phyloP scores from a whole-genome alignment of 1,140 invertebrate species.

The Oscheius sp. region DNA sequence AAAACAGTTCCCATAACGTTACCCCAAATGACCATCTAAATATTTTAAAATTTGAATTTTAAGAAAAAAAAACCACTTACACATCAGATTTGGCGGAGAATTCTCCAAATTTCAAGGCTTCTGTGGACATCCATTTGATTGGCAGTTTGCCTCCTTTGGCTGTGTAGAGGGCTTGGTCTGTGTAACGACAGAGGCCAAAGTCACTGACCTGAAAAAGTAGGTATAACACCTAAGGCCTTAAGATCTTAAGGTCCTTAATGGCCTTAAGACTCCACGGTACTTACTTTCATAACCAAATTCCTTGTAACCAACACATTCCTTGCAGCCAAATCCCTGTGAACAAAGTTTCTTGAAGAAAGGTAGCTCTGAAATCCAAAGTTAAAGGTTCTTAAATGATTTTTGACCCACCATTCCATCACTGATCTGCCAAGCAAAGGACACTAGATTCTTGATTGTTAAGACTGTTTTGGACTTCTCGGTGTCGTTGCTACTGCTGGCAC shows the following conservation, averaged over 20 bases:
- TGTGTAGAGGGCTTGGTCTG: slow-evolving; percentile 29
- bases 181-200: slow-evolving; percentile 33
- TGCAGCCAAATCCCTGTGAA: slow-evolving; percentile 34
- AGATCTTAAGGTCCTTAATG: too few species aligned
- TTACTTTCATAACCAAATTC: slow-evolving; percentile 25
- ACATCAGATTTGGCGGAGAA: slow-evolving; percentile 33
- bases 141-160: slow-evolving; percentile 33
- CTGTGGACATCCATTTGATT: slow-evolving; percentile 35
- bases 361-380: too few species aligned
- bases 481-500: not conserved
- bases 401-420: slow-evolving; percentile 40
- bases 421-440: slow-evolving; percentile 33
- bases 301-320: slow-evolving; percentile 33
- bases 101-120: slow-evolving; percentile 36
- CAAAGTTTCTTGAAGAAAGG: slow-evolving; percentile 15
- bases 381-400: not conserved
- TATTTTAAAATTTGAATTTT: not conserved
- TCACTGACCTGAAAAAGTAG: slow-evolving; percentile 29
- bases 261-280: not conserved
- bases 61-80: slow-evolving; percentile 7
- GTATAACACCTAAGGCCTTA: not conserved
- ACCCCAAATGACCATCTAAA: slow-evolving; percentile 13
- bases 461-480: not conserved
- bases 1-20: not conserved
- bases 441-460: slow-evolving; percentile 24